These are phyloP conservation scores for Myotis planiceps DNA, from an alignment of 2,797 vertebrate genomes.

Conservation along the genomic window DNA sequence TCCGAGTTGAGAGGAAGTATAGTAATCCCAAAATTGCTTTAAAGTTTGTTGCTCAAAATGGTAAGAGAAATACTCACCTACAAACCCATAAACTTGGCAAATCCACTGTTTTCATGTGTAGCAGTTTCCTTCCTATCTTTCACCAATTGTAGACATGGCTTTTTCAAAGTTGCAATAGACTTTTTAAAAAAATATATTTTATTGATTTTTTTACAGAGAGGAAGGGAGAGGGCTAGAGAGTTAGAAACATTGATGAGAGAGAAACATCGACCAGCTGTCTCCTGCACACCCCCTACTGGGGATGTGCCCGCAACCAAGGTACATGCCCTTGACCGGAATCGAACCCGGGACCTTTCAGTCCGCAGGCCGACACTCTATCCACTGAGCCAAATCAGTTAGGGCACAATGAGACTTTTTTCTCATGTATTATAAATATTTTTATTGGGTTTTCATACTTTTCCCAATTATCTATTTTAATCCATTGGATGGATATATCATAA, in stretches of 20 bases:
- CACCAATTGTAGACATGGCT: not conserved
- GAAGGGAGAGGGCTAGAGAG: too few relatives aligned
- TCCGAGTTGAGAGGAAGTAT: not conserved
- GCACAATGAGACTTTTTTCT: not conserved
- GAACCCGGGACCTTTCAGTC: too few relatives aligned
- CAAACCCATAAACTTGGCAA: not conserved
- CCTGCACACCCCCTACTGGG: too few relatives aligned
- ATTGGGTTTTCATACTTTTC: not conserved
- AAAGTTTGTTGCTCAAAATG: not conserved
- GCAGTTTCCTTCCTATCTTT: not conserved
- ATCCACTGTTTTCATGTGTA: conserved; percentile 7
- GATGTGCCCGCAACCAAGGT: too few relatives aligned
- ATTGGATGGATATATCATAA: not conserved
- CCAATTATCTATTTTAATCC: not conserved
- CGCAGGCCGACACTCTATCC: too few relatives aligned
- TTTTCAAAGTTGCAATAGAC: not conserved
- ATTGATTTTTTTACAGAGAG: too few relatives aligned
- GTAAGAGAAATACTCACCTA: not conserved
- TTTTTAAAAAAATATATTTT: too few relatives aligned
- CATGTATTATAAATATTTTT: not conserved
- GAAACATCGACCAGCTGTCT: too few relatives aligned
- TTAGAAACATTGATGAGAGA: too few relatives aligned
- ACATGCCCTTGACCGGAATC: too few relatives aligned
- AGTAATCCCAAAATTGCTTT: not conserved
- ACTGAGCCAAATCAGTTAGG: too few relatives aligned